Evolutionary conservation across 2,888 invertebrate genomes (phyloP).

Genomic region (Labia minor): DNA sequence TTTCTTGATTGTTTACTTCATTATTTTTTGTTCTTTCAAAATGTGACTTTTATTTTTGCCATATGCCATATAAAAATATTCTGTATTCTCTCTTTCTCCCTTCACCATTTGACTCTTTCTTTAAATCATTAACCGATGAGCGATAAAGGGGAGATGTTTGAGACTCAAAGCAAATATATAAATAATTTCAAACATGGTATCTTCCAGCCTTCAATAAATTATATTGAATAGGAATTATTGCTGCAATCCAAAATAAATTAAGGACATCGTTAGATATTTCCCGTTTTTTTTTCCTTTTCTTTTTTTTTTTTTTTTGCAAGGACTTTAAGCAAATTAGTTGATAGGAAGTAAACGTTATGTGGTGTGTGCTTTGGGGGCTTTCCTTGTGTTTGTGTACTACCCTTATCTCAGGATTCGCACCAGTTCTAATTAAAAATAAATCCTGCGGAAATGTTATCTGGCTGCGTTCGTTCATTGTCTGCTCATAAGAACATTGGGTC

Average conservation of each 20-base stretch:
- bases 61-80: neutral
- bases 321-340: neutral
- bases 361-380: neutral
- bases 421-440: constrained; percentile 25
- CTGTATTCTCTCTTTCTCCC: too few relatives aligned
- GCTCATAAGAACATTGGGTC: neutral
- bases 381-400: neutral
- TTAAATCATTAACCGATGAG: neutral
- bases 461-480: neutral
- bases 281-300: too few relatives aligned
- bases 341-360: neutral
- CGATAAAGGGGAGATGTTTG: neutral
- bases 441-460: constrained; percentile 23
- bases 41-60: neutral
- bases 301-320: neutral
- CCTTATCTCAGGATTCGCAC: constrained; percentile 24
- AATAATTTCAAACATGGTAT: neutral
- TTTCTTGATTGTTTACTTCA: neutral
- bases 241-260: neutral
- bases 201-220: neutral
- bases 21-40: neutral
- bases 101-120: neutral
- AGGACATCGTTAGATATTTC: neutral
- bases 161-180: neutral
- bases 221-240: neutral